These are phyloP conservation scores for Camarhynchus parvulus DNA, from an alignment of 2,113 vertebrate species.

Conservation along the genomic window DNA sequence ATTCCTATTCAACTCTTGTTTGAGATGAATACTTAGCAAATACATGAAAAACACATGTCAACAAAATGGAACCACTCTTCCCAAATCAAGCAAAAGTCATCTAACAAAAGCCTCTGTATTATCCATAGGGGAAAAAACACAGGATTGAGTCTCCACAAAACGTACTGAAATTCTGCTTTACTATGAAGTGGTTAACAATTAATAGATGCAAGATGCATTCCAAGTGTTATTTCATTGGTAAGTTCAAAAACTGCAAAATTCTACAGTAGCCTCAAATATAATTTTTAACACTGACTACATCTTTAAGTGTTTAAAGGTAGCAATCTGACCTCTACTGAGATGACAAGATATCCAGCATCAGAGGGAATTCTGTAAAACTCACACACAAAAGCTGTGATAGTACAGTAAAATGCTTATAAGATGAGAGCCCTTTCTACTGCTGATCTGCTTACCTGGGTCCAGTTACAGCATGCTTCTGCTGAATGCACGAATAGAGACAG, in stretches of 20 bases:
- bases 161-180: not conserved
- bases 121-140: not conserved
- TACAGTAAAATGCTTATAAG: not conserved
- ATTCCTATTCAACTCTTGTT: not conserved
- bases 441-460: not conserved
- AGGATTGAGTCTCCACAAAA: not conserved
- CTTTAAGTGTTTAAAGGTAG: not conserved
- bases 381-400: not conserved
- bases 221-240: not conserved
- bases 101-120: not conserved
- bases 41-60: not conserved
- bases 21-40: not conserved
- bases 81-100: not conserved
- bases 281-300: not conserved
- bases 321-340: not conserved
- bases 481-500: rapidly evolving
- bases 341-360: not conserved
- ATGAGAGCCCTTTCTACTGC: not conserved
- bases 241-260: not conserved
- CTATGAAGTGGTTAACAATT: not conserved
- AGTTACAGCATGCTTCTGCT: not conserved
- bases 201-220: not conserved
- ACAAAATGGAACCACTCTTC: not conserved
- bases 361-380: not conserved
- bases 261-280: not conserved